Base-by-base conservation (phyloP, 2,113 vertebrate species). In the Glaucomys volans region DNA sequence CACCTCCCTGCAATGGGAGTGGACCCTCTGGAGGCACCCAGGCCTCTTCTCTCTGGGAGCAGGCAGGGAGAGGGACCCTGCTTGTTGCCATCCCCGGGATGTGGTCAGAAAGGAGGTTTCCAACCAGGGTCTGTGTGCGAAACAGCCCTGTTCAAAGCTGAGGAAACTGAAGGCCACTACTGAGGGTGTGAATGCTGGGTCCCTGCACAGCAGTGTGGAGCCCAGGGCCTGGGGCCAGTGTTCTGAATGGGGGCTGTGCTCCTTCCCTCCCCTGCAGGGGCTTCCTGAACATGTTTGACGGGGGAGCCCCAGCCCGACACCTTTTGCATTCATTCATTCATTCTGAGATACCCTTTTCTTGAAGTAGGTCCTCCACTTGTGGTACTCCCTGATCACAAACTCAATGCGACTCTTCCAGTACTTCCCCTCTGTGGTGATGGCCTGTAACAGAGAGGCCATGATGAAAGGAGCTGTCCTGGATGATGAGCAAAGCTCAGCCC, bases 301-400 rank as follows among this genome's bases (percentile, higher is more conserved):
- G 3, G 54, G 52, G 71, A 35, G 28, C 50, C 26, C 87, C n/a
- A 0, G 57, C 22, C 17, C 66, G 94, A 62, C 98, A 99, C 99
- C 99, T 99, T 99, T 98, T 99, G 99, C 98, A 59, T 28, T 62
- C 59, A 62, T 62, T 62, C 59, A 62, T 28, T 62, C 59, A 62
- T 62, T 62, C 28, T 62, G 9, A 26, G 95, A 62, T 98, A 99
- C 99, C 99, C 99, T 99, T 98, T 99, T 99, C 98, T 99, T 99
- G 98, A 99, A 99, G 98, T 99, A 99, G 1, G 99, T 99, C 96
- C 99, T 99, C 99, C 99, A 99, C 98, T 99, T 99, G 98, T 99
- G 99, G 97, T 99, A 99, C 90, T 99, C 99, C 97, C 99, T 98
- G 95, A 99, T 99, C 89, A 99, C 99, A 8, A 99, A 99, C 98